phyloP scores from a whole-genome alignment of 2,888 invertebrate species.

The Uropetala carovei region DNA sequence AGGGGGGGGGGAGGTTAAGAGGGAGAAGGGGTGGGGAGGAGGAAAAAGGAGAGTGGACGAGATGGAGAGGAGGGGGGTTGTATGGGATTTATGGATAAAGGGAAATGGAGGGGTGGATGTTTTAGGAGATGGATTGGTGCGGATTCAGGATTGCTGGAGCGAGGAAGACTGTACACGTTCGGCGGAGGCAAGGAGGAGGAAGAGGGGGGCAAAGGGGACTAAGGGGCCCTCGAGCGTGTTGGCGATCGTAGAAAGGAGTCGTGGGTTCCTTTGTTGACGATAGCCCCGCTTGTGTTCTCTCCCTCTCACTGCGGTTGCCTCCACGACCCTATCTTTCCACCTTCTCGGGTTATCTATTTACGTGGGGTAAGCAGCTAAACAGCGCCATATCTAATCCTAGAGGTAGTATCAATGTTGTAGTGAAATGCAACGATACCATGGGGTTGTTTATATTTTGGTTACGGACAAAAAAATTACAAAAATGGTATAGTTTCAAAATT shows the following conservation, averaged over 20 bases:
- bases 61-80: neutral
- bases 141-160: conserved; percentile 28
- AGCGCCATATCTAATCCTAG: no score
- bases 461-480: no score
- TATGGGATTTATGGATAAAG: neutral
- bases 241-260: conserved; percentile 22
- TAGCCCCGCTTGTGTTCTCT: neutral
- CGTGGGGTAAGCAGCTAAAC: neutral
- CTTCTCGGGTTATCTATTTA: conserved; percentile 8
- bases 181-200: neutral
- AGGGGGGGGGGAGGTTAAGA: neutral
- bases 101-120: neutral
- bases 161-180: neutral
- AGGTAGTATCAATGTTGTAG: no score
- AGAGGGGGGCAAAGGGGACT: neutral
- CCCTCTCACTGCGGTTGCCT: neutral
- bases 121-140: conserved; percentile 25
- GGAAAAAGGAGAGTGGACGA: neutral
- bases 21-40: neutral
- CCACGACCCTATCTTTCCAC: neutral
- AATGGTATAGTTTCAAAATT: no score
- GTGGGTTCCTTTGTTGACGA: conserved; percentile 1
- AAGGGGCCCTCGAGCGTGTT: neutral
- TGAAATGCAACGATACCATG: no score
- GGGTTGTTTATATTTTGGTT: no score